These are phyloP conservation scores for Apis florea DNA, from an alignment of 1,140 invertebrate species.

Conservation along the genomic window DNA sequence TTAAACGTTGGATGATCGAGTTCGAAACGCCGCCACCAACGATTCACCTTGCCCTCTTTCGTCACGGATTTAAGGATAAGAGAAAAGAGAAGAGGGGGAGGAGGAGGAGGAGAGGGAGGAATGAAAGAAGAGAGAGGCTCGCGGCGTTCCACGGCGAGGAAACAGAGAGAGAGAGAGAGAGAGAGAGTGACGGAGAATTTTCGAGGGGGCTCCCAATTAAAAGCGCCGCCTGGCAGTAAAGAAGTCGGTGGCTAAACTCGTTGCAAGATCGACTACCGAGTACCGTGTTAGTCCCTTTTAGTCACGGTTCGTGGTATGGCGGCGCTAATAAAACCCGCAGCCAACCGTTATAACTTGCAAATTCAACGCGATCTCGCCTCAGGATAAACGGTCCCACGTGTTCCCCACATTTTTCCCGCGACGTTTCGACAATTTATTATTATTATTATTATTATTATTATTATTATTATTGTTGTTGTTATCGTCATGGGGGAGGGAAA, in stretches of 20 bases:
- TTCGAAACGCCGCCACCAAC: conserved; percentile 61
- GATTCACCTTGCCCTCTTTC: conserved; percentile 62
- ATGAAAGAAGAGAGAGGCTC: conserved; percentile 23
- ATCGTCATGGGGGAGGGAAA: no score
- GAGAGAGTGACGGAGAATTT: conserved; percentile 46
- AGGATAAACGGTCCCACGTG: conserved; percentile 51
- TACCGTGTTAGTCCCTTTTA: conserved; percentile 63
- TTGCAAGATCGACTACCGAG: conserved; percentile 66
- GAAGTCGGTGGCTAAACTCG: conserved; percentile 60
- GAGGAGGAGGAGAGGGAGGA: neutral
- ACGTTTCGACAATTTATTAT: no score
- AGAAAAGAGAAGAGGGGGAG: neutral
- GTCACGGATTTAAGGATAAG: conserved; percentile 45
- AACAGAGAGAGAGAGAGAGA: no score
- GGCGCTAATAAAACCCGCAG: conserved; percentile 54
- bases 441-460: no score
- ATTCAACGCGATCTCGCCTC: conserved; percentile 63
- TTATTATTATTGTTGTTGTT: no score
- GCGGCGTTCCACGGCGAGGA: neutral
- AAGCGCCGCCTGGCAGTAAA: conserved; percentile 60
- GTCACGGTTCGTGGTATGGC: conserved; percentile 60
- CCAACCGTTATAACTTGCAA: conserved; percentile 76
- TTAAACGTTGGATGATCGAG: conserved; percentile 58
- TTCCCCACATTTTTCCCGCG: no score
- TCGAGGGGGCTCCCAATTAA: conserved; percentile 61